Evolutionary conservation across 1,140 invertebrate genomes (phyloP).

Genomic region (Phymastichus coffea): DNA sequence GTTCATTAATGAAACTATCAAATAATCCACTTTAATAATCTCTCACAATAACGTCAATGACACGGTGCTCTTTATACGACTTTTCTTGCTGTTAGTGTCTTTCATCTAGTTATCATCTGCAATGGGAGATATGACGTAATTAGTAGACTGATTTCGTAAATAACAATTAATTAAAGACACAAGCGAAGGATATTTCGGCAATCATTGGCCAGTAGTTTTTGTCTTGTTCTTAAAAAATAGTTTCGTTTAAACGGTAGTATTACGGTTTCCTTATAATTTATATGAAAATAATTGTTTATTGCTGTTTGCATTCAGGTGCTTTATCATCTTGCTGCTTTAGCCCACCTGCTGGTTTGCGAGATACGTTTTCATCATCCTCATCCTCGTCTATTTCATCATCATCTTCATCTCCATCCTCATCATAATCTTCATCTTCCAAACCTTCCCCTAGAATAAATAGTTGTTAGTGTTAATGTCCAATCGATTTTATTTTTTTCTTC

Average conservation of each 20-base stretch:
- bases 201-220: conserved; percentile 37
- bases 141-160: conserved; percentile 35
- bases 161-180: conserved; percentile 33
- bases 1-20: conserved; percentile 23
- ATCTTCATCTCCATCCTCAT: conserved; percentile 70
- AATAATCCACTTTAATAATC: conserved; percentile 7
- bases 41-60: conserved; percentile 1
- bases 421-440: conserved; percentile 75
- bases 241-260: conserved; percentile 13
- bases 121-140: conserved; percentile 50
- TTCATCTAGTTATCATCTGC: conserved; percentile 44
- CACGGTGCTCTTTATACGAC: conserved; percentile 24
- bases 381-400: conserved; percentile 51
- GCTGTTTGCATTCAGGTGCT: conserved; percentile 55
- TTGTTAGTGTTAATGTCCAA: conserved; percentile 5
- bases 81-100: conserved; percentile 28
- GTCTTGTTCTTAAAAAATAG: conserved; percentile 22
- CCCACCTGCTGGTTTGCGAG: conserved; percentile 37
- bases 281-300: conserved; percentile 46
- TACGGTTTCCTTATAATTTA: conserved; percentile 17
- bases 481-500: conserved; percentile 9
- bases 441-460: conserved; percentile 61
- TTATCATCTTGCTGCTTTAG: conserved; percentile 34
- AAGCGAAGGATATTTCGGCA: conserved; percentile 38
- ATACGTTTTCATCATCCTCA: conserved; percentile 46